Base-by-base conservation (phyloP, 2,113 vertebrate genomes). In the Tachycineta bicolor region DNA sequence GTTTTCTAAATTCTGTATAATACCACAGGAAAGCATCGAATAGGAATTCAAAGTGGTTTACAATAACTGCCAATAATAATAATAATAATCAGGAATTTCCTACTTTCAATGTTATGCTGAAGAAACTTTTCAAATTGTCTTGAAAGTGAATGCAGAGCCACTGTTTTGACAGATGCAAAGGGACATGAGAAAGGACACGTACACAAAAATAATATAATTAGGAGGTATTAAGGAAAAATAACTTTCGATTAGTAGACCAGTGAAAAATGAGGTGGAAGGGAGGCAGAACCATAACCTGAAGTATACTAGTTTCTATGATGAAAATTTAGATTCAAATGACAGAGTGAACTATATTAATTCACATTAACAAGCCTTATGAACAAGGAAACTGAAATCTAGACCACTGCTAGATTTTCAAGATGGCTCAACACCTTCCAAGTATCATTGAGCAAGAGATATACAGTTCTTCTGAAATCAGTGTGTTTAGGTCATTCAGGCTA, bases 401-500 rank as follows among this genome's bases (percentile, higher is more conserved):
- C 50, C 52, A 31, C 4, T 60, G 3, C 3, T 20, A 58, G 8
- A 69, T 69, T 65, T 89, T 86, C 10, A 65, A 34, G 58, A 44
- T 50, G 80, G 1, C 12, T 47, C 5, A 71, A 2, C 25, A 55
- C 4, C 14, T 49, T 22, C 6, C 11, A 63, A 9, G 4, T 62
- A 5, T 58, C 11, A 70, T 0, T 37, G 14, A 50, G 3, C 3
- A 53, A 37, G 5, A 81, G 3, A 28, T 43, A 71, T 3, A 60
- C 18, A 60, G 3, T 24, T 39, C 10, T 60, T 87, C 18, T 62
- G 28, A 87, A 87, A 83, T 33, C 15, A 68, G 5, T 23, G 3
- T 1, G 16, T 47, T 71, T 50, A 50, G 2, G 6, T 71, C 1
- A 50, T 33, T n/a, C 1, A 76, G 5, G 2, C 3, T 12, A 2